Evolutionary conservation across 2,888 invertebrate genomes (phyloP), one percentile per base, ranked within the genome.

Genomic region (Acanthosepion pharaonis): DNA sequence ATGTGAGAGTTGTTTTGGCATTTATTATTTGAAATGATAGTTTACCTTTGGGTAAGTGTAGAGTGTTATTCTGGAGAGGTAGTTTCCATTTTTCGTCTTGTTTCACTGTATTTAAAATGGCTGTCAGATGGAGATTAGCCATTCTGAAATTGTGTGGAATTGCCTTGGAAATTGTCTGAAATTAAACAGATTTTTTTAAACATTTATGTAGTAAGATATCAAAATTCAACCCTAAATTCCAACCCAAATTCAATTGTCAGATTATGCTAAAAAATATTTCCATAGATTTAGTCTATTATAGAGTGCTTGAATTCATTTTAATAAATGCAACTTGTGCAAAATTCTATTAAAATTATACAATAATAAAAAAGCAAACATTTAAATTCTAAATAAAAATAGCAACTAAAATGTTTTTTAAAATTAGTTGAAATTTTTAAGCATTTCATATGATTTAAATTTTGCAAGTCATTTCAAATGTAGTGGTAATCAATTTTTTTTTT

Each of bases 91-190:
- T 78, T 78, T 78, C 78, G 0, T 78, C 78, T 78, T 15, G 18
- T 33, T 78, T 78, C 18, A 78, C n/a, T 5, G 15, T n/a, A 18
- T 78, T 78, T 33, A n/a, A n/a, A 33, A 78, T 78, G 78, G 78
- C 78, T 33, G 78, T 78, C 78, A 78, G n/a, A 78, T n/a, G n/a
- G n/a, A 78, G 78, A 78, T 78, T 78, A n/a, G 78, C 78, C 78
- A 78, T 78, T 78, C 33, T 78, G 18, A 78, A 18, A 78, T 64
- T 42, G 9, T 5, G 55, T 59, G 6, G 59, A 59, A 59, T 59
- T 59, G 25, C 11, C n/a, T n/a, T 6, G 11, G 11, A 78, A 78
- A 33, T 78, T 78, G n/a, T 5, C 78, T 78, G 78, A 78, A 78
- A 78, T 59, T 20, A n/a, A 9, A 11, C 8, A 78, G 33, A 78